phyloP scores from a whole-genome alignment of 1,140 invertebrate species.

The Acromyrmex heyeri region DNA sequence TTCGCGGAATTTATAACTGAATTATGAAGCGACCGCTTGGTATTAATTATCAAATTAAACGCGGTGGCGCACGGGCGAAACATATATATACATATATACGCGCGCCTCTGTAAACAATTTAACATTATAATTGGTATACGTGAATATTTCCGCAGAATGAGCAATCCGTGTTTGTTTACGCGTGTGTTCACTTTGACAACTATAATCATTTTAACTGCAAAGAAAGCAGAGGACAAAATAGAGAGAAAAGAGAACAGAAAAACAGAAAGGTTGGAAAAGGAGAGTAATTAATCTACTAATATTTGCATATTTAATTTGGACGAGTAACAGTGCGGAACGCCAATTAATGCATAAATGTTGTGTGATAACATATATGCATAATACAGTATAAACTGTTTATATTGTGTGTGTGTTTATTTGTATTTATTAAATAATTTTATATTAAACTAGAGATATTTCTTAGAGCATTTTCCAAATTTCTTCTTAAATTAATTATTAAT shows the following conservation, averaged over 20 bases:
- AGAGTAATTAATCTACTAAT: background rate
- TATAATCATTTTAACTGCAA: conserved; percentile 40
- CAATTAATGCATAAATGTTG: conserved; percentile 13
- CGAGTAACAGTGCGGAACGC: background rate
- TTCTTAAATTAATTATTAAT: background rate
- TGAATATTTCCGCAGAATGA: conserved; percentile 55
- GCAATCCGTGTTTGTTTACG: conserved; percentile 57
- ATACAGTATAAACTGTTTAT: background rate
- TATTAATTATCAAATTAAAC: conserved; percentile 66
- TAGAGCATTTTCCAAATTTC: background rate
- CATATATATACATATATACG: background rate
- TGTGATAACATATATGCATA: background rate
- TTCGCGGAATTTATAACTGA: conserved; percentile 56
- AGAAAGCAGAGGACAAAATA: background rate
- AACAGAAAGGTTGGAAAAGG: background rate
- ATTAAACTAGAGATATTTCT: background rate
- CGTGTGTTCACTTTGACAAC: conserved; percentile 12
- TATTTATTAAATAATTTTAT: conserved; percentile 7
- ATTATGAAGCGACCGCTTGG: conserved; percentile 54
- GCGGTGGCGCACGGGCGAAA: conserved; percentile 15
- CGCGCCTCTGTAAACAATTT: conserved; percentile 55
- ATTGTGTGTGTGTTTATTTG: background rate
- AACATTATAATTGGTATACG: conserved; percentile 51
- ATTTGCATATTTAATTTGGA: background rate
- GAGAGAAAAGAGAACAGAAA: background rate